Evolutionary conservation across 2,888 invertebrate species (phyloP).

Genomic region (Bellardia bayeri): DNA sequence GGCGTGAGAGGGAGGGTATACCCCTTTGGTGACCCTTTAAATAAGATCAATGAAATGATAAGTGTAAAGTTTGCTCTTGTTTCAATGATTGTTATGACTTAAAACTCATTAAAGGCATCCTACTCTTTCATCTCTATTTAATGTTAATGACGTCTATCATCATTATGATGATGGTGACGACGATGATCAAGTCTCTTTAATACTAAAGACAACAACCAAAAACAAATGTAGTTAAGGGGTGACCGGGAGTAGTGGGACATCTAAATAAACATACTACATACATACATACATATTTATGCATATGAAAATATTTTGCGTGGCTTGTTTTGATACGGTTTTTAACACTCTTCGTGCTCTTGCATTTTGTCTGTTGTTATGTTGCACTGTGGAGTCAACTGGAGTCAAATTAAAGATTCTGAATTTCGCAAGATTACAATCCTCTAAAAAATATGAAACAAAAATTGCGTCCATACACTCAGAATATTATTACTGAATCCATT

Average conservation of each 20-base stretch:
- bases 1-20: background rate
- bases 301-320: slow-evolving; percentile 74
- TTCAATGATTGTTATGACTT: slow-evolving; percentile 70
- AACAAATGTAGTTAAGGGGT: background rate
- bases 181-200: slow-evolving; percentile 1
- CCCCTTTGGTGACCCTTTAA: slow-evolving; percentile 57
- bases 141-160: slow-evolving; percentile 37
- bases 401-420: background rate
- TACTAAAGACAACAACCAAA: background rate
- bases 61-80: slow-evolving; percentile 71
- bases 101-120: slow-evolving; percentile 70
- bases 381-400: slow-evolving; percentile 2
- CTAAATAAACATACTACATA: background rate
- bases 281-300: background rate
- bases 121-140: slow-evolving; percentile 55
- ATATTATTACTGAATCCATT: no score
- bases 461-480: no score
- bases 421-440: background rate
- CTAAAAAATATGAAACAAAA: background rate
- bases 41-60: slow-evolving; percentile 51
- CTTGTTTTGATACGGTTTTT: slow-evolving; percentile 77
- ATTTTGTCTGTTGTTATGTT: background rate
- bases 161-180: slow-evolving; percentile 26
- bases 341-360: slow-evolving; percentile 54
- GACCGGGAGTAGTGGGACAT: background rate